Conservation (phyloP, 1,140 invertebrate species). For the Geopemphigus sp. region DNA sequence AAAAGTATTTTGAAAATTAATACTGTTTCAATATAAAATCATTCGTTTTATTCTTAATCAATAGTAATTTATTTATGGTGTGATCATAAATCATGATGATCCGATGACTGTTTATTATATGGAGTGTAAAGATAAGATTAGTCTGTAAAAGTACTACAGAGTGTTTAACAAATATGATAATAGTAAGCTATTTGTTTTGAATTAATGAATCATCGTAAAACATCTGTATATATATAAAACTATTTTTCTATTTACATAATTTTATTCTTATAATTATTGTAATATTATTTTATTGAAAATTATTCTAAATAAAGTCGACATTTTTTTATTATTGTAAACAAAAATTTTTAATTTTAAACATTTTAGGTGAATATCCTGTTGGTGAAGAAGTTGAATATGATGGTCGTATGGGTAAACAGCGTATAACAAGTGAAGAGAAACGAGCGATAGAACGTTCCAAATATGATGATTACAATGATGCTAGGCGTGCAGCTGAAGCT, state of each 20-base stretch:
- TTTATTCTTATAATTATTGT: too few species aligned
- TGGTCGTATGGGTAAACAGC: conserved; percentile 80
- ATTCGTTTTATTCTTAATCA: not conserved
- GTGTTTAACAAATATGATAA: not conserved
- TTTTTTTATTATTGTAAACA: too few species aligned
- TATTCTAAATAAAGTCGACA: too few species aligned
- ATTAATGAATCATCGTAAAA: too few species aligned
- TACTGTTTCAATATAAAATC: not conserved
- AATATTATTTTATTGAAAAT: too few species aligned
- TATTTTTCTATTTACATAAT: too few species aligned
- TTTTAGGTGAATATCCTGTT: conserved; percentile 67
- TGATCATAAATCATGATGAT: not conserved
- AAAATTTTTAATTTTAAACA: not conserved
- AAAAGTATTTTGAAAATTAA: not conserved
- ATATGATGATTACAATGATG: conserved; percentile 91
- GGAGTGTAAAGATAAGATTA: conserved; percentile 12
- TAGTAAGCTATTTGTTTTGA: too few species aligned
- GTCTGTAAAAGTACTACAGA: not conserved
- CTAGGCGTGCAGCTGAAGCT: conserved; percentile 93
- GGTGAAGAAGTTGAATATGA: conserved; percentile 83
- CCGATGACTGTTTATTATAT: not conserved
- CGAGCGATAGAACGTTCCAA: conserved; percentile 75
- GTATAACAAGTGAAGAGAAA: conserved; percentile 89
- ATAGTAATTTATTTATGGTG: not conserved
- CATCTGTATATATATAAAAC: too few species aligned